Percentiles rank a stretch among this genome's conserved stretches.
phyloP scores from a whole-genome alignment of 2,797 vertebrate genomes.

The Ctenopoma kingsleyae region DNA sequence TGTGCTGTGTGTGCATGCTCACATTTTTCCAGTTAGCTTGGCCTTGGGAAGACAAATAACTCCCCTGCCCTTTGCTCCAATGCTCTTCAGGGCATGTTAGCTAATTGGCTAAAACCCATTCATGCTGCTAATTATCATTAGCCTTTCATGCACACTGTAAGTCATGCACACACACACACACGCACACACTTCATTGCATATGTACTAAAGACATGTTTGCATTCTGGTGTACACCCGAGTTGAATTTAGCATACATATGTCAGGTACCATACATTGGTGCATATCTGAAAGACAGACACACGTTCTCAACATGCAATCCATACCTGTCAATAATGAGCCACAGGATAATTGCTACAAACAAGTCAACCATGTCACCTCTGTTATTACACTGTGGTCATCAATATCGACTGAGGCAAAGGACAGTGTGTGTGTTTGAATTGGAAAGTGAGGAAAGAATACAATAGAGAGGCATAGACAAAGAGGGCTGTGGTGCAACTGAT shows the following conservation, averaged over 20 bases:
- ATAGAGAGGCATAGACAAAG: not conserved
- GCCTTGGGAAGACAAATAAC: conserved; percentile 53
- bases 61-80: conserved; percentile 47
- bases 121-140: conserved; percentile 64
- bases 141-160: conserved; percentile 25
- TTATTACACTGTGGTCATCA: conserved; percentile 55
- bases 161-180: conserved; percentile 10
- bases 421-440: not conserved
- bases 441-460: conserved; percentile 1
- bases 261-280: not conserved
- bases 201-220: not conserved
- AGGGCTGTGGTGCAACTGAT: conserved; percentile 54
- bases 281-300: not conserved
- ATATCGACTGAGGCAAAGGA: conserved; percentile 42
- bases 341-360: conserved; percentile 54
- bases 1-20: not conserved
- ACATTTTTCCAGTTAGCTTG: not conserved
- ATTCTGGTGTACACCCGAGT: not conserved
- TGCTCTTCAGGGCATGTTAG: conserved; percentile 39
- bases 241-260: not conserved
- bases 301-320: conserved; percentile 11
- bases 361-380: conserved; percentile 57
- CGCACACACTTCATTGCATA: conserved; percentile 2
- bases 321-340: conserved; percentile 54
- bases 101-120: conserved; percentile 56